A percentile compares a stretch with the other conserved stretches of the same genome.
These are phyloP conservation scores for Notothenia rossii DNA, from an alignment of 2,113 vertebrate genomes.

Conservation along the genomic window DNA sequence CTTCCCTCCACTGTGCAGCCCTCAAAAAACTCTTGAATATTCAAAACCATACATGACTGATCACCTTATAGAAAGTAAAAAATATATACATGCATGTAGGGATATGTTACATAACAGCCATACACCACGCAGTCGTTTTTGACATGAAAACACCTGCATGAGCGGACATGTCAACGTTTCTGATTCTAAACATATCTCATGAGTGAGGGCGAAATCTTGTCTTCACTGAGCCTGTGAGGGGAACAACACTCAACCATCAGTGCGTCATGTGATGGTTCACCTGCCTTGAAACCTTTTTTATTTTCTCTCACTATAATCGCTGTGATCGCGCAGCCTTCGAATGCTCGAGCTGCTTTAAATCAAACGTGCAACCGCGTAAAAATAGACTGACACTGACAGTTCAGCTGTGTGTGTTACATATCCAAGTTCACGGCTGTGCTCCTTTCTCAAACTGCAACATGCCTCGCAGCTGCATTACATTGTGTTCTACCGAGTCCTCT, in stretches of 20 bases:
- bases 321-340: slow-evolving; percentile 3
- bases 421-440: slow-evolving; percentile 29
- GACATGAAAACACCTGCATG: not conserved
- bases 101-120: slow-evolving; percentile 12
- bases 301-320: not conserved
- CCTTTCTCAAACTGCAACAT: slow-evolving; percentile 28
- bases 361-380: not conserved
- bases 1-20: slow-evolving; percentile 20
- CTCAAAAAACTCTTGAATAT: not conserved
- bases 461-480: slow-evolving; percentile 15
- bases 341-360: slow-evolving; percentile 14
- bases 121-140: not conserved
- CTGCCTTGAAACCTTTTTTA: not conserved
- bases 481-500: not conserved
- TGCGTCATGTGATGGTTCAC: slow-evolving; percentile 7
- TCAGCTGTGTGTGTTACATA: slow-evolving; percentile 30
- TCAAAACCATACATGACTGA: slow-evolving; percentile 26
- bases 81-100: not conserved
- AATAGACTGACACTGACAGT: slow-evolving; percentile 47
- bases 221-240: not conserved
- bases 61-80: not conserved
- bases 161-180: not conserved
- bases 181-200: not conserved
- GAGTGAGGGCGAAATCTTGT: not conserved
- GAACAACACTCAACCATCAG: not conserved